phyloP scores from a whole-genome alignment of 37 sponge, comb jelly and placozoan genomes.

The Aplysina aerophoba region DNA sequence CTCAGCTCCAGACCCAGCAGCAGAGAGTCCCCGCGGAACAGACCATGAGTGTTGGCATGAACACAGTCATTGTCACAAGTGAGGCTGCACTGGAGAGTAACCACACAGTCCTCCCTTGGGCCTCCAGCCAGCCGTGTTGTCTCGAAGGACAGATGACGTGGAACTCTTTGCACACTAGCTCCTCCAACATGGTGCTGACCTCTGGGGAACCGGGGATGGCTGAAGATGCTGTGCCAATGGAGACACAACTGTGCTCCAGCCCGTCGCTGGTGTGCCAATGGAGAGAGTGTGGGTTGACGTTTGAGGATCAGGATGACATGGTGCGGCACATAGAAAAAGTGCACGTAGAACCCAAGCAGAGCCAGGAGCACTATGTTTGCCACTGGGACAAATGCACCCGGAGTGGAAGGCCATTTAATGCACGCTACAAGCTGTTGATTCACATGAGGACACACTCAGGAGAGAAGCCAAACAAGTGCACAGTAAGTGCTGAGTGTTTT shows the following conservation, averaged over 20 bases:
- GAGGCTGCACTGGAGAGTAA: slow-evolving; percentile 40
- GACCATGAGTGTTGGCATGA: slow-evolving; percentile 46
- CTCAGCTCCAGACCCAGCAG: slow-evolving; percentile 21
- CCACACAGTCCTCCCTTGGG: neutral
- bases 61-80: slow-evolving; percentile 70
- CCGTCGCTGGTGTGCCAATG: slow-evolving; percentile 66
- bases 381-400: slow-evolving; percentile 79
- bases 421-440: slow-evolving; percentile 92
- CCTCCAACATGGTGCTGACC: slow-evolving; percentile 3
- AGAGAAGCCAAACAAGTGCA: slow-evolving; percentile 96
- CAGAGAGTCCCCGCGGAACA: slow-evolving; percentile 60
- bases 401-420: slow-evolving; percentile 87
- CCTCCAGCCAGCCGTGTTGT: no score
- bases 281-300: slow-evolving; percentile 65
- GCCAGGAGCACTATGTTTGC: slow-evolving; percentile 73
- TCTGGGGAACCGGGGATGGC: neutral
- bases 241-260: neutral
- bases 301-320: slow-evolving; percentile 71
- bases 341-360: slow-evolving; percentile 82
- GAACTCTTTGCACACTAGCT: no score
- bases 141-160: no score
- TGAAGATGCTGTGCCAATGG: neutral
- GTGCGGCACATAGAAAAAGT: slow-evolving; percentile 86
- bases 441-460: slow-evolving; percentile 97
- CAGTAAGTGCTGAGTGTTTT: slow-evolving; percentile 64